Evolutionary conservation across 2,888 invertebrate species (phyloP).

Genomic region (Acheta domesticus): DNA sequence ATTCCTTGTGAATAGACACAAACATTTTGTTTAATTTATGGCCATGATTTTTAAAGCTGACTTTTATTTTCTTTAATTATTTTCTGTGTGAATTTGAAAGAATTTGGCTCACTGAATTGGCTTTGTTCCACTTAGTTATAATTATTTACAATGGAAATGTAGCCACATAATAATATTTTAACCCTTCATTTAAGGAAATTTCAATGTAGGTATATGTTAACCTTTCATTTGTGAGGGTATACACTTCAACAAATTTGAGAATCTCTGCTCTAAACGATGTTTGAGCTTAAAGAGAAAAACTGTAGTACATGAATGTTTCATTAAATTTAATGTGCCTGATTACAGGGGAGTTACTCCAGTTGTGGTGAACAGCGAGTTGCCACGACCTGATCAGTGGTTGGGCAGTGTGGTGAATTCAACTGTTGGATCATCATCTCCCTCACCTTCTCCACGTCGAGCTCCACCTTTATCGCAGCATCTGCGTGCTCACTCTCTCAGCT

Average conservation of each 20-base stretch:
- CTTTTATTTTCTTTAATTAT: too few relatives aligned
- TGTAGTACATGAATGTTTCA: too few relatives aligned
- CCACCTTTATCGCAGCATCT: constrained; percentile 52
- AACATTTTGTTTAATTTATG: too few relatives aligned
- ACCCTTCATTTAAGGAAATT: not conserved
- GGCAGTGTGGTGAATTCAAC: constrained; percentile 56
- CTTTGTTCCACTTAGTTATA: too few relatives aligned
- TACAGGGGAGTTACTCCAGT: constrained; percentile 45
- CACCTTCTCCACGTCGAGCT: constrained; percentile 50
- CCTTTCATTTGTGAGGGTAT: too few relatives aligned
- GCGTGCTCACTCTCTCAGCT: constrained; percentile 56
- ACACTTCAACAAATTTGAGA: too few relatives aligned
- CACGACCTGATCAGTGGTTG: constrained; percentile 81
- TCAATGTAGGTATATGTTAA: not conserved
- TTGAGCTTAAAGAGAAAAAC: too few relatives aligned
- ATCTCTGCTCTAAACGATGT: too few relatives aligned
- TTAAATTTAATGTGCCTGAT: not conserved
- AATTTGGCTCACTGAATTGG: too few relatives aligned
- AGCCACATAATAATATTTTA: not conserved
- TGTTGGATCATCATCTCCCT: constrained; percentile 38
- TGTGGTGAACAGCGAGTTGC: constrained; percentile 50
- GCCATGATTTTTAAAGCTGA: too few relatives aligned
- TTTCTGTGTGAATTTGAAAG: too few relatives aligned
- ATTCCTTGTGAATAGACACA: too few relatives aligned
- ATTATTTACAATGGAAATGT: not conserved